Evolutionary conservation across 2,113 vertebrate species (phyloP).

Genomic region (Columbina picui): DNA sequence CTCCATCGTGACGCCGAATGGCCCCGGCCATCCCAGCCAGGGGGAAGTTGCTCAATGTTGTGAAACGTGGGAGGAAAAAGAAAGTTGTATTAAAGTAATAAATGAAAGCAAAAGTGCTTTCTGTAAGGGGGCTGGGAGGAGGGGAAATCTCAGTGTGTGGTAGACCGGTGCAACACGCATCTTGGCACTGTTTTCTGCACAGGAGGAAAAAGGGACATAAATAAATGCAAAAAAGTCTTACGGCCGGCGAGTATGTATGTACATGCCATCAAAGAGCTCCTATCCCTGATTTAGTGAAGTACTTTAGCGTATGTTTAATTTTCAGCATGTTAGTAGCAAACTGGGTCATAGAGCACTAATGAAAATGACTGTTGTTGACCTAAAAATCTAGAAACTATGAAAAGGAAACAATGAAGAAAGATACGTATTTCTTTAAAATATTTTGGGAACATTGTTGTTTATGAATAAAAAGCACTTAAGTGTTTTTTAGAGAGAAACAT

Average conservation of each 20-base stretch:
- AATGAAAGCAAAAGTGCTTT: conserved; percentile 45
- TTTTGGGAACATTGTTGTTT: background rate
- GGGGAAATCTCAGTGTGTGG: conserved; percentile 17
- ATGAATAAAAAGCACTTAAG: background rate
- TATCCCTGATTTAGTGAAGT: background rate
- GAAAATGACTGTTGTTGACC: background rate
- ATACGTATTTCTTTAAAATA: background rate
- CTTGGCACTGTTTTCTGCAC: background rate
- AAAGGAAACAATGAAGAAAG: background rate
- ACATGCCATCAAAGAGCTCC: background rate
- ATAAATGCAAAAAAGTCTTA: background rate
- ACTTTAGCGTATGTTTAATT: background rate
- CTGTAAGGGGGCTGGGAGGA: background rate
- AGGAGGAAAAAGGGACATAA: background rate
- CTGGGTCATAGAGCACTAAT: background rate
- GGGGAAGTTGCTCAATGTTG: background rate
- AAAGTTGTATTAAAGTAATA: conserved; percentile 24
- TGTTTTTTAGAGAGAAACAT: background rate
- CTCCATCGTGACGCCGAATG: background rate
- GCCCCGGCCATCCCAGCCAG: background rate
- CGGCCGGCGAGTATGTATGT: background rate
- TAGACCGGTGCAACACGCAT: background rate
- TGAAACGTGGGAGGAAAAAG: conserved; percentile 32
- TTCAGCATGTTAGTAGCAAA: background rate
- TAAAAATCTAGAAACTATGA: background rate